Evolutionary conservation across 2,888 invertebrate genomes (phyloP).

Genomic region (Scaptomyza reducta): DNA sequence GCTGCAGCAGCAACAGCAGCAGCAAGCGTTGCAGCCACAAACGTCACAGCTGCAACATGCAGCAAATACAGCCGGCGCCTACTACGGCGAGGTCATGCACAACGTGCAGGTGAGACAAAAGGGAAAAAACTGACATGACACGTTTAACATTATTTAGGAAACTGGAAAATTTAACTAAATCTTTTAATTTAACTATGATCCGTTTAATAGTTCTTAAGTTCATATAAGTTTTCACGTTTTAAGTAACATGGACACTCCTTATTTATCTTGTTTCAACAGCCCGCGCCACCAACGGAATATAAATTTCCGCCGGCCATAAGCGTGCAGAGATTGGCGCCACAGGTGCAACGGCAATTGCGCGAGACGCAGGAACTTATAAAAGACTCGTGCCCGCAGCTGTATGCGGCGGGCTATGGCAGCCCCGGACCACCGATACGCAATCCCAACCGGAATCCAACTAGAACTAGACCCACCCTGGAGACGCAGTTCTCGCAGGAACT

Average conservation of each 20-base stretch:
- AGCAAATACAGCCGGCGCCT: constrained; percentile 67
- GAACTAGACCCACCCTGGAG: constrained; percentile 85
- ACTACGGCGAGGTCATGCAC: constrained; percentile 83
- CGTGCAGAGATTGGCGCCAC: constrained; percentile 84
- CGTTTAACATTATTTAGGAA: not conserved
- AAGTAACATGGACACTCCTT: too few relatives aligned
- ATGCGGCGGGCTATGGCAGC: constrained; percentile 84
- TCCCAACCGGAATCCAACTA: constrained; percentile 82
- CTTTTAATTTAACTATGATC: too few relatives aligned
- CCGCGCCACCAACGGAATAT: constrained; percentile 82
- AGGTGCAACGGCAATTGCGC: constrained; percentile 84
- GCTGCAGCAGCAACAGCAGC: constrained; percentile 62
- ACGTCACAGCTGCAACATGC: constrained; percentile 61
- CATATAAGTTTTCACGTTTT: too few relatives aligned
- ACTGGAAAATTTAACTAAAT: too few relatives aligned
- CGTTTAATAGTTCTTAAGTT: too few relatives aligned
- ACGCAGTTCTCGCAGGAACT: constrained; percentile 85
- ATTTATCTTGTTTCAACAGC: constrained; percentile 1
- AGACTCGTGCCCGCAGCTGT: constrained; percentile 84
- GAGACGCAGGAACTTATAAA: constrained; percentile 85
- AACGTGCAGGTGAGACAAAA: constrained; percentile 80
- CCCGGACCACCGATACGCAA: constrained; percentile 84
- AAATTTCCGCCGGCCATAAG: constrained; percentile 84
- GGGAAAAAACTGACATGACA: not conserved
- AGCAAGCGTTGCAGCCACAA: constrained; percentile 52